phyloP scores from a whole-genome alignment of 2,113 vertebrate species.

The Scortum barcoo region DNA sequence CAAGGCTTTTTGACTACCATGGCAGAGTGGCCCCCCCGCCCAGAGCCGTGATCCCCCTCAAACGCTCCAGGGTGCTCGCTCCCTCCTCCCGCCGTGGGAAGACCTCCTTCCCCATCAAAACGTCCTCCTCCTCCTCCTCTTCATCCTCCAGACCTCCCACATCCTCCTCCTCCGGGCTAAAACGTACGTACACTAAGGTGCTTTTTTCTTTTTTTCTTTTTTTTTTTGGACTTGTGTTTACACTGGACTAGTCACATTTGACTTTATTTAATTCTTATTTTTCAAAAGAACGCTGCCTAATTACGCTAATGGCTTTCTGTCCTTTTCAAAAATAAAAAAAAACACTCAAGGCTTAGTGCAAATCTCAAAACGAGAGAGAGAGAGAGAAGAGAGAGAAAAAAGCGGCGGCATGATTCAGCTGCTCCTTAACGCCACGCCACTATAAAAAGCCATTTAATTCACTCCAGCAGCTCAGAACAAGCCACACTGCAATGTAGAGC shows the following conservation, averaged over 20 bases:
- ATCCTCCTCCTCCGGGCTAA: conserved; percentile 89
- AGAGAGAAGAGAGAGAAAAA: conserved; percentile 3
- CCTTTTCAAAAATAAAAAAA: conserved; percentile 9
- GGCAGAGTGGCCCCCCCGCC: conserved; percentile 95
- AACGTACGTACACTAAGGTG: conserved; percentile 86
- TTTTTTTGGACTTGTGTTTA: conserved; percentile 11
- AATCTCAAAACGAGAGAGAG: conserved; percentile 26
- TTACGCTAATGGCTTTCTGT: conserved; percentile 54
- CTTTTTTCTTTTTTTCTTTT: conserved; percentile 21
- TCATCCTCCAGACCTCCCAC: conserved; percentile 90
- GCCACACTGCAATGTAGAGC: conserved; percentile 41
- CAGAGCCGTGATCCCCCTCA: conserved; percentile 93
- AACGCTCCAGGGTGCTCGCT: conserved; percentile 93
- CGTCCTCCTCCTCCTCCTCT: conserved; percentile 83
- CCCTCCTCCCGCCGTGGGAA: conserved; percentile 94
- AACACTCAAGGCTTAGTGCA: conserved; percentile 43
- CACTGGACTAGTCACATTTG: background rate
- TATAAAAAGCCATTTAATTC: conserved; percentile 67
- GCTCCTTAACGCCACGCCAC: conserved; percentile 17
- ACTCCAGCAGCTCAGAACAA: conserved; percentile 50
- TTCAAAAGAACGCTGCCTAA: conserved; percentile 14
- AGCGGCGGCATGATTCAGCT: conserved; percentile 37
- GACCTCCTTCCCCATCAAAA: conserved; percentile 93
- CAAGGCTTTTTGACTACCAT: conserved; percentile 97
- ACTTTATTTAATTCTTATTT: background rate